A percentile compares a stretch with the other conserved stretches of the same genome.
These are phyloP conservation scores for Tetragnatha montana DNA, from an alignment of 2,888 invertebrate species.

Conservation along the genomic window DNA sequence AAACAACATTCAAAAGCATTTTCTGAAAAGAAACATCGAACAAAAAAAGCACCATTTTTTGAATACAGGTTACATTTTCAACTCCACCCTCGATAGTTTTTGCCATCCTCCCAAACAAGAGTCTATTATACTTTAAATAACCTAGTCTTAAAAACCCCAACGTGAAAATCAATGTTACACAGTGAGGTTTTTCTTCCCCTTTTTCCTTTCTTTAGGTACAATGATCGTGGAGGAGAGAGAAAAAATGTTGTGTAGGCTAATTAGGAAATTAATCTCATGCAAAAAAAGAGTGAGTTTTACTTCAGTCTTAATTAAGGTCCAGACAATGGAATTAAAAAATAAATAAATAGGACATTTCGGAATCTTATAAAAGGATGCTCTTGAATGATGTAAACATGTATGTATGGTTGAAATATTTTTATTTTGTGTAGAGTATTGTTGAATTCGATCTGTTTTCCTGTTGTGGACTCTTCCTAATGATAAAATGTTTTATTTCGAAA, in stretches of 20 bases:
- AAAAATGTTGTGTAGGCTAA: constrained; percentile 31
- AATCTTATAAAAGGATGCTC: constrained; percentile 18
- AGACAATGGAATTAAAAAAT: constrained; percentile 27
- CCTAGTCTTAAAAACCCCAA: constrained; percentile 10
- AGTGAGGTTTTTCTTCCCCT: neutral
- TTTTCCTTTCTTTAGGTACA: constrained; percentile 15
- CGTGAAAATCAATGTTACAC: constrained; percentile 26
- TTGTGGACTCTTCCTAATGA: neutral
- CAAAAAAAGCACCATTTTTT: neutral
- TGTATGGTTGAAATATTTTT: constrained; percentile 1
- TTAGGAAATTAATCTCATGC: constrained; percentile 42
- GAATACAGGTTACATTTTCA: neutral
- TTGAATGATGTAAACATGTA: neutral
- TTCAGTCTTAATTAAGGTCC: constrained; percentile 33
- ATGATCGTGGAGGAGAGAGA: neutral
- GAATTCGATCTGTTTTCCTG: neutral
- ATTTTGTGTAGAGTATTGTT: neutral
- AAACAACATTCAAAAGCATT: neutral
- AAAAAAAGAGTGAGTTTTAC: constrained; percentile 18
- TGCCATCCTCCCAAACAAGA: neutral
- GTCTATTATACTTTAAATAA: constrained; percentile 9
- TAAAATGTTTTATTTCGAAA: neutral
- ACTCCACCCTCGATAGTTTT: neutral
- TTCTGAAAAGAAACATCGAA: neutral
- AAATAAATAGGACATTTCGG: neutral